Evolutionary conservation across 2,797 vertebrate species (phyloP).

Genomic region (Microctenopoma steveboyesi): DNA sequence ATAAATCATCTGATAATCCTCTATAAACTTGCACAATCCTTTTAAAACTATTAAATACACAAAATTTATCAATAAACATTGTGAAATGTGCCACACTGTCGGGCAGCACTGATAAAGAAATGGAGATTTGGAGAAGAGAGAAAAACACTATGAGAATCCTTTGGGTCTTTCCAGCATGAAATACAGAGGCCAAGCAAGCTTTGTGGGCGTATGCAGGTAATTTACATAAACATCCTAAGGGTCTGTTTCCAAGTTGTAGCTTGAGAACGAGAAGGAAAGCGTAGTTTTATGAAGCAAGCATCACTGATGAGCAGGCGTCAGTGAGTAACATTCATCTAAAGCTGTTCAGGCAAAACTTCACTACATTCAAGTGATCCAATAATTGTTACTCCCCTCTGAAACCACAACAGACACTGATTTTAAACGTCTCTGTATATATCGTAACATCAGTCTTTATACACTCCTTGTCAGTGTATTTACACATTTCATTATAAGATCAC

Average conservation of each 20-base stretch:
- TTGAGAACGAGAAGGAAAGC: conserved; percentile 24
- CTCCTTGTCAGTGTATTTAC: conserved; percentile 20
- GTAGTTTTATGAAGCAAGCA: conserved; percentile 27
- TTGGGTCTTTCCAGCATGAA: conserved; percentile 31
- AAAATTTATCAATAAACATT: conserved; percentile 9
- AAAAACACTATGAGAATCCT: conserved; percentile 39
- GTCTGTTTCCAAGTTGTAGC: conserved; percentile 11
- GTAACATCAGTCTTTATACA: not conserved
- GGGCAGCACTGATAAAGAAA: conserved; percentile 18
- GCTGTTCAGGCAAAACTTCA: conserved; percentile 22
- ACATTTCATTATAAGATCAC: conserved; percentile 15
- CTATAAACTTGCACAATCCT: conserved; percentile 2
- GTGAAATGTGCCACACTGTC: conserved; percentile 22
- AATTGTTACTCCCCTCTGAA: not conserved
- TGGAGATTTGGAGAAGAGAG: conserved; percentile 11
- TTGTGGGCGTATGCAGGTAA: conserved; percentile 44
- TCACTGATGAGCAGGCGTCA: conserved; percentile 14
- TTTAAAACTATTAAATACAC: conserved; percentile 18
- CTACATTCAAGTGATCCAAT: conserved; percentile 24
- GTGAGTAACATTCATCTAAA: conserved; percentile 18
- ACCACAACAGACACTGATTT: not conserved
- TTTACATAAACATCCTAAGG: conserved; percentile 53
- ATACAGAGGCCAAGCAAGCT: conserved; percentile 46
- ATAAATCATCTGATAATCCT: conserved; percentile 9
- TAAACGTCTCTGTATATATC: not conserved